Conservation (phyloP, 2,113 vertebrate genomes). For the Balaeniceps rex region DNA sequence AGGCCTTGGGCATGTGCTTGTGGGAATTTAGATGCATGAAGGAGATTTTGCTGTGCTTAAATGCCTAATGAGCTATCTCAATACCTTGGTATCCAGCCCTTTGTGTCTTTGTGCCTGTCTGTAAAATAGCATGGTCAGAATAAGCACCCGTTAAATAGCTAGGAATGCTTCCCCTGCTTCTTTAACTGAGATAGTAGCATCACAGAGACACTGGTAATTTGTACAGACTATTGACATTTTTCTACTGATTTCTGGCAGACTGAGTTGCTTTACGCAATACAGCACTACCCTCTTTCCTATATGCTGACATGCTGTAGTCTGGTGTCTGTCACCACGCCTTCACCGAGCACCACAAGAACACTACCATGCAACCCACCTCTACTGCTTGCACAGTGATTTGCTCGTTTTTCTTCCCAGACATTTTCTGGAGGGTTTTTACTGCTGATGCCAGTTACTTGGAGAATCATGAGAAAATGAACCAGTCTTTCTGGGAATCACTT, state of each 20-base stretch:
- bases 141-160: neutral
- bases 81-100: neutral
- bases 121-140: neutral
- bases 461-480: neutral
- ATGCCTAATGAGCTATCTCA: neutral
- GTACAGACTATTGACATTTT: neutral
- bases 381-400: neutral
- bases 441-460: conserved; percentile 36
- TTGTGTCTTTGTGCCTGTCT: neutral
- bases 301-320: neutral
- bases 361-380: neutral
- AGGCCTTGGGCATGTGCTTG: neutral
- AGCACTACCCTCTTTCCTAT: neutral
- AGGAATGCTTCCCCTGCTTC: neutral
- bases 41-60: neutral
- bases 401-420: neutral
- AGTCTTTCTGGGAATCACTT: conserved; percentile 41
- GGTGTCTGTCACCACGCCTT: neutral
- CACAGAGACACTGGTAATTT: neutral
- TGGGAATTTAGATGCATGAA: neutral
- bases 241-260: neutral
- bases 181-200: neutral
- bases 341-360: neutral
- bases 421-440: conserved; percentile 41
- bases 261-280: neutral